These are phyloP conservation scores for Anadara kagoshimensis DNA, from an alignment of 1,140 invertebrate species.

Conservation along the genomic window DNA sequence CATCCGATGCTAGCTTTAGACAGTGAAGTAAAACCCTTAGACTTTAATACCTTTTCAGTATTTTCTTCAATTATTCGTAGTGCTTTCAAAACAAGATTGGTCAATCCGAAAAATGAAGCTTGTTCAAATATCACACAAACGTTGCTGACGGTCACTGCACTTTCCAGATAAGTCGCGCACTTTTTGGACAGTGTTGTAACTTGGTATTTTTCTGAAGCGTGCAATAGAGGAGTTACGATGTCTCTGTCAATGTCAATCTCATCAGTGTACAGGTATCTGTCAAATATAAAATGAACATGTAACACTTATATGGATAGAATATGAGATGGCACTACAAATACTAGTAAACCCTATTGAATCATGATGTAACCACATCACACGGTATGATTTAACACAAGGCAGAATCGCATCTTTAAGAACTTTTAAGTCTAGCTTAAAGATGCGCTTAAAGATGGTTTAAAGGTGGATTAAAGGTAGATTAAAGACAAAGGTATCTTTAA, in stretches of 20 bases:
- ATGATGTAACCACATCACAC: no score
- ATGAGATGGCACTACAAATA: no score
- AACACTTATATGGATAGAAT: no score
- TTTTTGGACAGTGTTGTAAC: conserved; percentile 20
- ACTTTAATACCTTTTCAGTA: conserved; percentile 27
- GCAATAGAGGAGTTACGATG: conserved; percentile 27
- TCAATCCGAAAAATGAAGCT: conserved; percentile 29
- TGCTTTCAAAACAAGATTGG: conserved; percentile 13
- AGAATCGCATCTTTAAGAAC: no score
- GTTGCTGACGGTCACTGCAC: conserved; percentile 26
- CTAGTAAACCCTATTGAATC: no score
- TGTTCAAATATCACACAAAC: conserved; percentile 34
- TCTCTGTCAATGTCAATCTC: conserved; percentile 26
- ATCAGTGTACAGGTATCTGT: conserved; percentile 38
- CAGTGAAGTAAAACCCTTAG: conserved; percentile 21
- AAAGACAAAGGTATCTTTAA: no score
- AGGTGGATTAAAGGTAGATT: no score
- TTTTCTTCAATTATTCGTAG: conserved; percentile 34
- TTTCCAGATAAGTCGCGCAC: conserved; percentile 29
- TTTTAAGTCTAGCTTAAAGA: no score
- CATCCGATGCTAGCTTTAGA: conserved; percentile 22
- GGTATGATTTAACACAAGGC: no score
- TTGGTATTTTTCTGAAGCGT: conserved; percentile 35
- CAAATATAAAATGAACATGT: background rate
- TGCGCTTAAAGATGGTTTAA: no score